A percentile compares a stretch with the other conserved stretches of the same genome.
These are phyloP conservation scores for Falco cherrug DNA, from an alignment of 2,797 vertebrate species.

Conservation along the genomic window DNA sequence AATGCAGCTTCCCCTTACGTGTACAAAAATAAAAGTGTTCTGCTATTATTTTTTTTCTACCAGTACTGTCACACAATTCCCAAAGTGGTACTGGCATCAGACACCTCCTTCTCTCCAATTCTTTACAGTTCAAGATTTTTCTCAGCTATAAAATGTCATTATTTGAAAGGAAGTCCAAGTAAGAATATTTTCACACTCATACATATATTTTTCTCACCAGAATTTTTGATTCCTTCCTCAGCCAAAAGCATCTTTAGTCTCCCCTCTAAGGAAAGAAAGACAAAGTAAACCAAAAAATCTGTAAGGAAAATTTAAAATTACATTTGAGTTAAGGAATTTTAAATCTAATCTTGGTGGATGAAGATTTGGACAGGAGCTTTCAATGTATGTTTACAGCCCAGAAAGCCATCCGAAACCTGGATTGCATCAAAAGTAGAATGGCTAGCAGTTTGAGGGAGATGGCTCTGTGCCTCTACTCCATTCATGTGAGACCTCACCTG, in stretches of 20 bases:
- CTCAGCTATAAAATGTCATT: not conserved
- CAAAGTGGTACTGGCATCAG: not conserved
- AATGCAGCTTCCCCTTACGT: not conserved
- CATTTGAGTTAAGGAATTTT: not conserved
- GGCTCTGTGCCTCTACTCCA: fast-evolving
- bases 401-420: fast-evolving
- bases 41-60: not conserved
- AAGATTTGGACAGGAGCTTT: not conserved
- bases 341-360: not conserved
- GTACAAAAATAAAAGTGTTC: not conserved
- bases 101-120: not conserved
- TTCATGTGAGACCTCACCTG: not conserved
- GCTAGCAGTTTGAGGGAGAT: not conserved
- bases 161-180: not conserved
- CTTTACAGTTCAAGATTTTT: not conserved
- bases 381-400: not conserved
- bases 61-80: not conserved
- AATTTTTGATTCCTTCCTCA: not conserved
- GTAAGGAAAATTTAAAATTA: not conserved
- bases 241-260: not conserved
- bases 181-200: not conserved
- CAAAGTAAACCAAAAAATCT: not conserved
- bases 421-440: not conserved
- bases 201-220: not conserved
- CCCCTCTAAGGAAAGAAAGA: not conserved